phyloP scores from a whole-genome alignment of 2,888 invertebrate genomes.

The Dynastes hyllus region DNA sequence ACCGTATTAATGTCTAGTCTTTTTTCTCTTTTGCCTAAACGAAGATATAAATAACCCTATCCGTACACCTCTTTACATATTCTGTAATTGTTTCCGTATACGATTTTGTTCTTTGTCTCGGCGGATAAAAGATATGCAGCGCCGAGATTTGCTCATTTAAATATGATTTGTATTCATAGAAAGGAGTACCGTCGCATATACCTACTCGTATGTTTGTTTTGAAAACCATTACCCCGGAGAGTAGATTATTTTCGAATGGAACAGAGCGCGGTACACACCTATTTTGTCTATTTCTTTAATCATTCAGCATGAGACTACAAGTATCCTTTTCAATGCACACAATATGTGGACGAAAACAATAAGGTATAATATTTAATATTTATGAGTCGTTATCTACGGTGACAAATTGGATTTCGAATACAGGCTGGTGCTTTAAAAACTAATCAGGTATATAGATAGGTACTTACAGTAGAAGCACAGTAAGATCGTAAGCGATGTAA shows the following conservation, averaged over 20 bases:
- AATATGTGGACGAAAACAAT: conserved; percentile 17
- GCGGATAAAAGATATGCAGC: conserved; percentile 17
- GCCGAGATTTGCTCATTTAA: conserved; percentile 28
- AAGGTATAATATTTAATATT: conserved; percentile 20
- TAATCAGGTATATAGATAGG: too few species aligned
- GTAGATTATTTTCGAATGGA: conserved; percentile 28
- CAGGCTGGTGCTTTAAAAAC: too few species aligned
- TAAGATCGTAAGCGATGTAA: too few species aligned
- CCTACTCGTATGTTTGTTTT: conserved; percentile 18
- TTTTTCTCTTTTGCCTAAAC: not conserved
- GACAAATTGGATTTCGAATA: too few species aligned
- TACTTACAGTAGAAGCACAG: too few species aligned
- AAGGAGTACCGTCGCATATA: conserved; percentile 14
- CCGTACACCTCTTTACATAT: conserved; percentile 36
- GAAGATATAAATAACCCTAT: conserved; percentile 21
- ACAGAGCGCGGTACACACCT: conserved; percentile 17
- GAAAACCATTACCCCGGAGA: conserved; percentile 4
- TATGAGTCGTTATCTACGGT: conserved; percentile 11
- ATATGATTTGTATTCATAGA: conserved; percentile 46
- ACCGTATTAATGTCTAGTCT: not conserved
- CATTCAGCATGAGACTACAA: conserved; percentile 8
- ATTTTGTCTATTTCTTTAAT: conserved; percentile 25
- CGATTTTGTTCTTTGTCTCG: not conserved
- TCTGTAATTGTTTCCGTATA: conserved; percentile 42
- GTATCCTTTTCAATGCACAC: not conserved